A percentile compares a stretch with the other conserved stretches of the same genome.
Conservation (phyloP, 2,797 vertebrate species). For the Sternotherus odoratus region DNA sequence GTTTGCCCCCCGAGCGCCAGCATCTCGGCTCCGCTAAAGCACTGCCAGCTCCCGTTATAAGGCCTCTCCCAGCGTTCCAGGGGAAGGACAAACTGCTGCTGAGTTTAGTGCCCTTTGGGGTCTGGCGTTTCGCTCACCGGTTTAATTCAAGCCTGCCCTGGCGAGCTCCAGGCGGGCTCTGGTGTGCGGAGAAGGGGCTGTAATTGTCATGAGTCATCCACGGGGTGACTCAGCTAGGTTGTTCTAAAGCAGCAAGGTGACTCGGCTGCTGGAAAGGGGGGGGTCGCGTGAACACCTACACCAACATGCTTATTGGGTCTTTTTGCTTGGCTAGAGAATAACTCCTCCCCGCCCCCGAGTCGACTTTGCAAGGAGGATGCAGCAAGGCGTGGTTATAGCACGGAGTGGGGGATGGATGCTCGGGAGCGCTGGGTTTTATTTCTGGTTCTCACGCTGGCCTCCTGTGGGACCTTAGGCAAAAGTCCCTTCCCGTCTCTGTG, state of each 20-base stretch:
- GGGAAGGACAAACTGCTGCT: not conserved
- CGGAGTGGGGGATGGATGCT: not conserved
- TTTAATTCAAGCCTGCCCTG: not conserved
- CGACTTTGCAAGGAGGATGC: not conserved
- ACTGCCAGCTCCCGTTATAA: not conserved
- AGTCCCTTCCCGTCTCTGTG: not conserved
- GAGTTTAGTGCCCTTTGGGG: not conserved
- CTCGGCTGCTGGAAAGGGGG: not conserved
- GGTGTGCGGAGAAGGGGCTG: not conserved
- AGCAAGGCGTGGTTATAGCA: not conserved
- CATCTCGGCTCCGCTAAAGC: not conserved
- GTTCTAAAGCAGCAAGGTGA: not conserved
- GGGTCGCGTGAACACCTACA: not conserved
- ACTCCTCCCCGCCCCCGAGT: not conserved
- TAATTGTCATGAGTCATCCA: not conserved
- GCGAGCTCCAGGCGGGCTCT: not conserved
- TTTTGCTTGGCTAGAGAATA: not conserved
- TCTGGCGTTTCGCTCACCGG: not conserved
- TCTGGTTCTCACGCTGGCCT: not conserved
- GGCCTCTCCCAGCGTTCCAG: not conserved
- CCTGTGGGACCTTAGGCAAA: not conserved
- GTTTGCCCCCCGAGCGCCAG: not conserved
- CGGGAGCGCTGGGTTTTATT: not conserved
- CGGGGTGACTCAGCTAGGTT: not conserved
- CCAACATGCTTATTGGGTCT: not conserved